Conservation (phyloP, 2,797 vertebrate genomes). For the Falco novaeseelandiae region DNA sequence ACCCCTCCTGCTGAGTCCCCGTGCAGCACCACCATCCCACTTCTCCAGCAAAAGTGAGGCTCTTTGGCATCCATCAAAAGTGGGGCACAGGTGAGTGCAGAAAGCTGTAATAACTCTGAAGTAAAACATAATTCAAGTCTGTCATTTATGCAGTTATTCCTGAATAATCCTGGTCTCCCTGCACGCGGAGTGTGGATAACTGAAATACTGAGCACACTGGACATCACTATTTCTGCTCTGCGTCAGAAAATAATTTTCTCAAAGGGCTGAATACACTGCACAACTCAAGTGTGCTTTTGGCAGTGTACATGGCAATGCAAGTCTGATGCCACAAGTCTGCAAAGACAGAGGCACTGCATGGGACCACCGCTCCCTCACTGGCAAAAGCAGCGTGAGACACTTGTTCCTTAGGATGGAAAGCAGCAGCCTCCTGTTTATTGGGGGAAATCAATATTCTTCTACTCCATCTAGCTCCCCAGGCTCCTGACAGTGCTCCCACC, state of each 20-base stretch:
- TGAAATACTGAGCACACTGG: not conserved
- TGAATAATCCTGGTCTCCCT: accelerated
- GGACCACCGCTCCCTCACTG: not conserved
- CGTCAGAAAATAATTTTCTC: not conserved
- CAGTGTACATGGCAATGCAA: not conserved
- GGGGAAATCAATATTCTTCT: not conserved
- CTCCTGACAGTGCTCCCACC: not conserved
- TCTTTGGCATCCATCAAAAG: not conserved
- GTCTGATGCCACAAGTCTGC: not conserved
- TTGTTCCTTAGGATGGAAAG: not conserved
- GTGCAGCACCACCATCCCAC: accelerated
- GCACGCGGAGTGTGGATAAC: not conserved
- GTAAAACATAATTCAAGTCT: not conserved
- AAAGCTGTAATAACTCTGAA: not conserved
- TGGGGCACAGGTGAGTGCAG: not conserved
- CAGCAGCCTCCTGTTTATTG: not conserved
- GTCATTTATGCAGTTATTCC: not conserved
- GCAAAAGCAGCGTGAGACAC: accelerated
- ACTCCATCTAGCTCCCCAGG: not conserved
- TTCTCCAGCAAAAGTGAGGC: not conserved
- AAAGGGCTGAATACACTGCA: not conserved
- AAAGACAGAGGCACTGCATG: not conserved
- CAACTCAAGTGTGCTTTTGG: not conserved
- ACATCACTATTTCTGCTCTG: not conserved
- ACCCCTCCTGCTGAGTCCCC: accelerated